Evolutionary conservation across 2,888 invertebrate species (phyloP), one percentile per base, ranked within the genome.

Genomic region (Rhabditoides inermis): DNA sequence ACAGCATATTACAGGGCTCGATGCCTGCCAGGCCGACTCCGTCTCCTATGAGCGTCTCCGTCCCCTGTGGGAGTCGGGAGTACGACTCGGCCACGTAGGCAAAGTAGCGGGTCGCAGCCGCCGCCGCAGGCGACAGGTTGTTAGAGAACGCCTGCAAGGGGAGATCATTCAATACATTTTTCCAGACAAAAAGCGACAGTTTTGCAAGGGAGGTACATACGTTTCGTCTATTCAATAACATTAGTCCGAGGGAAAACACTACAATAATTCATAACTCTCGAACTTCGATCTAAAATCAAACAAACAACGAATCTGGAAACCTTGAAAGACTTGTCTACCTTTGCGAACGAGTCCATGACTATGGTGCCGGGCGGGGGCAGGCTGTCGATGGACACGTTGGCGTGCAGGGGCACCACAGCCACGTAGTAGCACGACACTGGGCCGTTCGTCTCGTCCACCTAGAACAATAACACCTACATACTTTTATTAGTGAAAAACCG

Each of bases 81-180:
- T 74, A 74, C n/a, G 68, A 68, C 48, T 76, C 76, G 6, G 76
- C 74, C 27, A 76, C 69, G 58, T 76, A 76, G 20, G 74, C 76
- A 40, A 72, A 70, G 45, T 64, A 75, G 27, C 66, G 58, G 32
- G 64, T 65, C 51, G 62, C 59, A 23, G 59, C 58, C 22, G 52
- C 57, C 1, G 60, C 60, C 5, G 60, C 49, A 2, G 49, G 37
- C 30, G 68, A 60, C 22, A 70, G 51, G 51, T 74, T 74, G 58
- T 74, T 75, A 35, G 58, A 53, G 46, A 72, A 62, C 2, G 70
- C 68, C 57, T 58, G 27, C 15, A 58, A 58, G 46, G 15, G 2
- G 36, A n/a, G 25, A 23, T n/a, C 32, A 10, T 45, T 41, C 6
- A 30, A n/a, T n/a, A n/a, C n/a, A n/a, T n/a, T n/a, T n/a, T n/a